Evolutionary conservation across 2,113 vertebrate genomes (phyloP).

Genomic region (Ariopsis seemanni): DNA sequence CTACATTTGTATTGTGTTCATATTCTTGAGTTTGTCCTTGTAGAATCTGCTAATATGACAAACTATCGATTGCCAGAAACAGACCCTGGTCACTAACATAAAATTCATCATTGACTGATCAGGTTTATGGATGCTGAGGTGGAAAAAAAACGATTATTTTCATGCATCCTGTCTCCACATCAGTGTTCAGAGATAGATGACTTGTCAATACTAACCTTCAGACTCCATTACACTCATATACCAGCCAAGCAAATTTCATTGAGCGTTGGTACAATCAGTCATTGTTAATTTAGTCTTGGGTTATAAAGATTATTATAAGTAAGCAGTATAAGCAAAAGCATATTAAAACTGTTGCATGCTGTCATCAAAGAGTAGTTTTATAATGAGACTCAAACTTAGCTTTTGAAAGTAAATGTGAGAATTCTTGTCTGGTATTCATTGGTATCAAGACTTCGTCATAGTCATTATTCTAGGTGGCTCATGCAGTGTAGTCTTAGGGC

Average conservation of each 20-base stretch:
- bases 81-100: conserved; percentile 49
- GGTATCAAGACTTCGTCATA: not conserved
- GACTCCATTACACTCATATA: conserved; percentile 10
- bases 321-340: not conserved
- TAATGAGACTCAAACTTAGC: not conserved
- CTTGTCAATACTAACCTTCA: conserved; percentile 37
- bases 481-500: not conserved
- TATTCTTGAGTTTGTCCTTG: not conserved
- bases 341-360: not conserved
- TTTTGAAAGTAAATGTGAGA: not conserved
- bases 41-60: not conserved
- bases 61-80: conserved; percentile 46
- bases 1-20: not conserved
- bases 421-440: not conserved
- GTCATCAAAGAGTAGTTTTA: not conserved
- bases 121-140: conserved; percentile 38
- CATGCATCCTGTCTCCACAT: not conserved
- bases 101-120: conserved; percentile 53
- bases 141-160: conserved; percentile 32
- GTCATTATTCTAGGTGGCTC: not conserved
- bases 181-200: conserved; percentile 42
- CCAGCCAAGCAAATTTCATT: conserved; percentile 21
- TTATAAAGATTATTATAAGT: not conserved
- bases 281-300: conserved; percentile 1
- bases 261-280: not conserved